These are phyloP conservation scores for Diplosoma virens DNA, from an alignment of 23 tunicate species.

Conservation along the genomic window DNA sequence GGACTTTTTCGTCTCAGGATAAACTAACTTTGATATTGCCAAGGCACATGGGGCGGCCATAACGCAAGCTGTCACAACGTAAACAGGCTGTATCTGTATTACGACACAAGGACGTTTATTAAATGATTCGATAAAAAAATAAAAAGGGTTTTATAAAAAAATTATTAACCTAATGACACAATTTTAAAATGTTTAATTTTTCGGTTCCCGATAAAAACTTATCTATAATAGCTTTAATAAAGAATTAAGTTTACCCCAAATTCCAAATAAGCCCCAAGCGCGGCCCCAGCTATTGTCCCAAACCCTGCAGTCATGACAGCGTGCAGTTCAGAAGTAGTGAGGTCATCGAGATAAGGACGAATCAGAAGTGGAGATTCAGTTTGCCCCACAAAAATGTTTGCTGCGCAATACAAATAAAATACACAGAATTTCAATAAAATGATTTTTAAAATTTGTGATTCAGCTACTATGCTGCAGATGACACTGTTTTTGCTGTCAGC, in stretches of 20 bases:
- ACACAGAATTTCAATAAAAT: too few species aligned
- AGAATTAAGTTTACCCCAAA: slow-evolving; percentile 95
- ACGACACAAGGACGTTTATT: too few species aligned
- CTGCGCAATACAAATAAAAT: too few species aligned
- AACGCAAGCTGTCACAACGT: slow-evolving; percentile 80
- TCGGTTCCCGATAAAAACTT: too few species aligned
- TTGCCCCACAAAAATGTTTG: slow-evolving; percentile 87
- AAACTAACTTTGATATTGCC: slow-evolving; percentile 68
- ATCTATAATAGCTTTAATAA: too few species aligned
- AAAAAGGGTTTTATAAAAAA: too few species aligned
- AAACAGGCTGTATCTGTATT: slow-evolving; percentile 73
- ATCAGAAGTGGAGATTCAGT: slow-evolving; percentile 92
- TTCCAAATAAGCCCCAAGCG: slow-evolving; percentile 78
- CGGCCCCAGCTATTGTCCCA: slow-evolving; percentile 91
- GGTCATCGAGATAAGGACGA: slow-evolving; percentile 84
- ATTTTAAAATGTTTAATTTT: too few species aligned
- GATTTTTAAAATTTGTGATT: too few species aligned
- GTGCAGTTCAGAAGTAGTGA: slow-evolving; percentile 82
- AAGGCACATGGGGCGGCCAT: slow-evolving; percentile 99
- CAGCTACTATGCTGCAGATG: too few species aligned
- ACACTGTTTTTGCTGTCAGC: too few species aligned
- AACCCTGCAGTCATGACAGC: slow-evolving; percentile 90
- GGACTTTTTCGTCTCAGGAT: slow-evolving; percentile 92
- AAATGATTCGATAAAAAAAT: too few species aligned
- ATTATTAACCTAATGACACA: too few species aligned